Conservation (phyloP, 2,888 invertebrate species). For the Amiota communis region DNA sequence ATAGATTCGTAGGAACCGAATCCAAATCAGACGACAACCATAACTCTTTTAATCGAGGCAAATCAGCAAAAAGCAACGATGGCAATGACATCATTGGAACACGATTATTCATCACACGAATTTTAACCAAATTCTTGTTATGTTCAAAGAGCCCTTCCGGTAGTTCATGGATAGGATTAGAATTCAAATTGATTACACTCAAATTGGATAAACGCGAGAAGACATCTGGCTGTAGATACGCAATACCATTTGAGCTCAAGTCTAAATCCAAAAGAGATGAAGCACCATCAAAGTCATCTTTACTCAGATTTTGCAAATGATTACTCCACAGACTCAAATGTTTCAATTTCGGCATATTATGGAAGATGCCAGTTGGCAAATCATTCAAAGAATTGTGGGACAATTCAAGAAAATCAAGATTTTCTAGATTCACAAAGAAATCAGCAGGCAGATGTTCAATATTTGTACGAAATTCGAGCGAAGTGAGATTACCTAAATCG, state of each 20-base stretch:
- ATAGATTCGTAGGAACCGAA: constrained; percentile 77
- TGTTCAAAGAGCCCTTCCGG: constrained; percentile 77
- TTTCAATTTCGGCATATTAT: constrained; percentile 76
- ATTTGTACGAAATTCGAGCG: constrained; percentile 79
- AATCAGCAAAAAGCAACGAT: constrained; percentile 77
- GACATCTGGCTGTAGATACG: constrained; percentile 77
- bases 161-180: constrained; percentile 79
- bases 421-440: constrained; percentile 76
- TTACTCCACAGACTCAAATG: constrained; percentile 82
- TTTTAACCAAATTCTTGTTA: constrained; percentile 75
- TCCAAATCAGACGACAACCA: constrained; percentile 77
- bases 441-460: constrained; percentile 76
- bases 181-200: constrained; percentile 78
- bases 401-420: constrained; percentile 78
- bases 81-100: constrained; percentile 77
- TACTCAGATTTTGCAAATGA: constrained; percentile 78
- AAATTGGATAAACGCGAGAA: constrained; percentile 79
- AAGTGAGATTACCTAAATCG: constrained; percentile 77
- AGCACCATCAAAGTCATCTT: constrained; percentile 78
- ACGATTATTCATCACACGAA: constrained; percentile 77
- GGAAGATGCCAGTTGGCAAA: constrained; percentile 78
- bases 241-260: constrained; percentile 79
- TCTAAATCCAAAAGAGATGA: constrained; percentile 79
- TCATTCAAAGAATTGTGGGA: constrained; percentile 79
- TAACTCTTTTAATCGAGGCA: constrained; percentile 76